phyloP scores from a whole-genome alignment of 2,888 invertebrate species.

The Andricus quercusramuli region DNA sequence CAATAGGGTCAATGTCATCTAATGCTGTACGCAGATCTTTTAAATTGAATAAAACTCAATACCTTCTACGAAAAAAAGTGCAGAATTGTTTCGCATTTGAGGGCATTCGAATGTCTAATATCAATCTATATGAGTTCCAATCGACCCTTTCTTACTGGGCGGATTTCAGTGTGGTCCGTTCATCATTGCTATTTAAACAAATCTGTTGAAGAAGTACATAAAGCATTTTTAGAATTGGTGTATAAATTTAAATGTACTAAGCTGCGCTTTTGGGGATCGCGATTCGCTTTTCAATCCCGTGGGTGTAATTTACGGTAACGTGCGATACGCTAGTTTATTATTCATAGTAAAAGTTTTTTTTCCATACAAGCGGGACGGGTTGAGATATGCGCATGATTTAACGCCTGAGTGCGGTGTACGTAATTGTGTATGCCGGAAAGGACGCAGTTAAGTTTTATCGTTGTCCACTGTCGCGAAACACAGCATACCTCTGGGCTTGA shows the following conservation, averaged over 20 bases:
- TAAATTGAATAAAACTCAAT: too few species aligned
- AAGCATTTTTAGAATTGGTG: conserved; percentile 21
- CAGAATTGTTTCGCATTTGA: too few species aligned
- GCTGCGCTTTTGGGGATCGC: conserved; percentile 8
- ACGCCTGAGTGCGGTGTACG: conserved; percentile 31
- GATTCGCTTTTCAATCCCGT: conserved; percentile 31
- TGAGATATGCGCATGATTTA: conserved; percentile 41
- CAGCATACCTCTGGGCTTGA: conserved; percentile 20
- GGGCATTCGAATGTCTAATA: too few species aligned
- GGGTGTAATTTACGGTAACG: conserved; percentile 39
- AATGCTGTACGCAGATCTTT: too few species aligned
- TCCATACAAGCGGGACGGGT: conserved; percentile 15
- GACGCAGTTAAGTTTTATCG: conserved; percentile 41
- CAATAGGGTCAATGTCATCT: too few species aligned
- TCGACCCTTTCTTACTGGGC: too few species aligned
- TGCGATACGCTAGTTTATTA: conserved; percentile 39
- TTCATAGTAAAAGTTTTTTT: conserved; percentile 38
- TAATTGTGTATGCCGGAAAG: conserved; percentile 39
- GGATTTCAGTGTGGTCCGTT: neutral
- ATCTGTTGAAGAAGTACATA: neutral
- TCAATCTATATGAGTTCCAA: too few species aligned
- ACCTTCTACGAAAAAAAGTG: too few species aligned
- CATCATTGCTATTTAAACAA: neutral
- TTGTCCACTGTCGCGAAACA: conserved; percentile 37
- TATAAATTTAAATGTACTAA: conserved; percentile 31